Evolutionary conservation across 2,113 vertebrate genomes (phyloP).

Genomic region (Anser cygnoides): DNA sequence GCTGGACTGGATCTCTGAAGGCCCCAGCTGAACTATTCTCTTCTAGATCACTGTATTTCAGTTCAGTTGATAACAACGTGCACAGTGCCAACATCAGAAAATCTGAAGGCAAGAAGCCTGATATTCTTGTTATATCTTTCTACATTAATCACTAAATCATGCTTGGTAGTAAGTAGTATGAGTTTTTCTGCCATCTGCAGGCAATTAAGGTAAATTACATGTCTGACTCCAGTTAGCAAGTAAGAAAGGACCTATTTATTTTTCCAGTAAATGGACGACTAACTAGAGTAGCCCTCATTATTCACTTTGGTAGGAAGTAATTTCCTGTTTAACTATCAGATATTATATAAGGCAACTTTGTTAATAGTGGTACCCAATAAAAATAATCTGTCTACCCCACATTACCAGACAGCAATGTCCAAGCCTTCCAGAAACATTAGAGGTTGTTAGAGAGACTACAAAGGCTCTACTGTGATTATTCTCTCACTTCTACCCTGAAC

Average conservation of each 20-base stretch:
- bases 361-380: conserved; percentile 66
- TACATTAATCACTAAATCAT: not conserved
- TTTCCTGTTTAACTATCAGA: conserved; percentile 73
- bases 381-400: conserved; percentile 61
- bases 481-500: conserved; percentile 53
- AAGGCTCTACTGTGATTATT: conserved; percentile 52
- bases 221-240: not conserved
- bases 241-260: conserved; percentile 44
- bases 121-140: accelerated
- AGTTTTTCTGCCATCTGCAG: conserved; percentile 73
- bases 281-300: conserved; percentile 63
- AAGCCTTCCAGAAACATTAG: conserved; percentile 34
- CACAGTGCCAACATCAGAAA: not conserved
- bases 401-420: conserved; percentile 13
- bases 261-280: conserved; percentile 41
- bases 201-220: conserved; percentile 26
- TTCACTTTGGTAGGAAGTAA: conserved; percentile 66
- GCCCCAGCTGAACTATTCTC: not conserved
- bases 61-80: not conserved
- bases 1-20: not conserved
- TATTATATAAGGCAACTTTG: conserved; percentile 58
- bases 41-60: not conserved
- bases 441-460: conserved; percentile 28
- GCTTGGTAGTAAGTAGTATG: not conserved
- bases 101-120: not conserved